Base-by-base conservation (phyloP, 2,797 vertebrate species). In the Cossypha polioptera region DNA sequence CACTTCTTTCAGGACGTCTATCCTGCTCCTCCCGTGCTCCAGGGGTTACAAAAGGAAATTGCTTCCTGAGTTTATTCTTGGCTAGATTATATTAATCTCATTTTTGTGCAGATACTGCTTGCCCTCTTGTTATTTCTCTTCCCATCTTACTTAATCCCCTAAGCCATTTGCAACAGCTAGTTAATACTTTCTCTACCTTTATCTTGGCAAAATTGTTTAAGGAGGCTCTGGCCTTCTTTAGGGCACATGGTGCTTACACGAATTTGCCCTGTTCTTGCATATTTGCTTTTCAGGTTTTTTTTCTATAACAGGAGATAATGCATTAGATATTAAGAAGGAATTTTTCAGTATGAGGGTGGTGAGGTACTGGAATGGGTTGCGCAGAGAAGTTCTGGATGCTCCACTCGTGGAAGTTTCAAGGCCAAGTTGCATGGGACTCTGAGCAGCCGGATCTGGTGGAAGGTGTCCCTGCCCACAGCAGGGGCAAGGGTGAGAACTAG, bases 401-500 rank as follows among this genome's bases (percentile, higher is more conserved):
- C 17, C 20, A 26, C 1, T 11, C 19, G 8, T 82, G 36, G n/a
- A 69, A 57, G 25, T 29, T 57, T 69, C 8, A 9, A 43, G 50
- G n/a, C 57, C 55, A 43, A 11, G 43, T 21, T 57, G n/a, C n/a
- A 10, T 26, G 57, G n/a, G 25, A 43, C 16, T 50, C 50, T 19
- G n/a, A 63, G 72, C 28, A 69, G 58, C 15, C 28, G 38, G 43
- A 11, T 16, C 28, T 51, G 6, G 5, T 63, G 43, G n/a, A 63
- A 69, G 28, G 24, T 55, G 31, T 50, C 24, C 48, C 8, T 62
- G 55, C 63, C 36, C 24, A 33, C 15, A 4, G 26, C 7, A 1
- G 14, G 31, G 25, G 7, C 0, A 0, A 36, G 38, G 4, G 12
- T 0, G 0, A 54, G 78, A 62, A 36, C 14, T 21, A 29, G 14